Percentiles rank a stretch among this genome's conserved stretches.
phyloP scores from a whole-genome alignment of 2,113 vertebrate species.

The Oriolus oriolus region DNA sequence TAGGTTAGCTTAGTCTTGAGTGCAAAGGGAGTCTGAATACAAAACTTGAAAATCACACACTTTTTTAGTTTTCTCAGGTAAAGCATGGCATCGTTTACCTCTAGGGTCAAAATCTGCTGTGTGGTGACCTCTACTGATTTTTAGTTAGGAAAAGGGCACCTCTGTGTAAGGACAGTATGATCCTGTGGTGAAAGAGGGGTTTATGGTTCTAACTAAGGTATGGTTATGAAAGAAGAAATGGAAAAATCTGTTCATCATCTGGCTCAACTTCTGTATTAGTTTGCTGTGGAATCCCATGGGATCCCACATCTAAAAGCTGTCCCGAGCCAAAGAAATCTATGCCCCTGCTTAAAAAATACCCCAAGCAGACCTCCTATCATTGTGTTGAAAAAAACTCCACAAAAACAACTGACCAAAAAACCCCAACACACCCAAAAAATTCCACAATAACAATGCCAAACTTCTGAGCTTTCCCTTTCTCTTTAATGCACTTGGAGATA shows the following conservation, averaged over 20 bases:
- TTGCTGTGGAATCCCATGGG: background rate
- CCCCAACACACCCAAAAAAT: background rate
- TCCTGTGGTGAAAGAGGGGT: background rate
- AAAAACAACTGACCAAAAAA: background rate
- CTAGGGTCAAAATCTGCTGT: background rate
- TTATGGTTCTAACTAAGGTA: background rate
- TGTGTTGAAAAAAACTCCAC: background rate
- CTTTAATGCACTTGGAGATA: background rate
- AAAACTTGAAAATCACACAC: background rate
- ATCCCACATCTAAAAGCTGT: background rate
- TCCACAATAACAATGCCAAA: background rate
- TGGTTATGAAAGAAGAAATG: background rate
- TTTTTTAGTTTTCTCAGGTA: background rate
- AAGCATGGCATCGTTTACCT: background rate
- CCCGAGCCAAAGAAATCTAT: background rate
- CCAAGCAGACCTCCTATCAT: background rate
- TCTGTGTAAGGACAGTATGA: background rate
- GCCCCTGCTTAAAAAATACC: background rate
- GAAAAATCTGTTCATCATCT: background rate
- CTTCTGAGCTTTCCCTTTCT: background rate
- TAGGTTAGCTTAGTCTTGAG: background rate
- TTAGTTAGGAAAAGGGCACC: background rate
- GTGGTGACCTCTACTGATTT: background rate
- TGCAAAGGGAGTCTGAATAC: background rate
- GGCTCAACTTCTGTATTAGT: background rate